phyloP scores from a whole-genome alignment of 1,140 invertebrate species.

The Microplitis demolitor region DNA sequence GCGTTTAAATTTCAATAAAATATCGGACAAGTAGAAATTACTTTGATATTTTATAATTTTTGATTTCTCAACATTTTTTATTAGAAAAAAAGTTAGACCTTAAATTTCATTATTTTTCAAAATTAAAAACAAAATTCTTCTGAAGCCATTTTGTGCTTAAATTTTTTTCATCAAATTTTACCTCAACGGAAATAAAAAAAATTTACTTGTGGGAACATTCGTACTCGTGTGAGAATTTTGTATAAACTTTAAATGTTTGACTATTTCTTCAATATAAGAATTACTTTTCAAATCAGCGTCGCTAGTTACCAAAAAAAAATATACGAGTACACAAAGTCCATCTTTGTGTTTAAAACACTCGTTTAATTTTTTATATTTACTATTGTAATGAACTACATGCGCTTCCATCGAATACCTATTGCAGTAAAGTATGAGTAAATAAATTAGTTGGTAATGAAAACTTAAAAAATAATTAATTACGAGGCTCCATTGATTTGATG shows the following conservation, averaged over 20 bases:
- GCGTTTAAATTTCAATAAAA: too few relatives aligned
- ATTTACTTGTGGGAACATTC: slow-evolving; percentile 48
- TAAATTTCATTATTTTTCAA: too few relatives aligned
- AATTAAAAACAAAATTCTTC: too few relatives aligned
- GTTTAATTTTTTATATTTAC: slow-evolving; percentile 70
- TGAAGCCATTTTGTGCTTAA: too few relatives aligned
- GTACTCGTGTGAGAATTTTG: slow-evolving; percentile 43
- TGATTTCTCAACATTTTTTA: background rate
- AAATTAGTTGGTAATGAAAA: background rate
- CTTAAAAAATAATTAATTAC: slow-evolving; percentile 23
- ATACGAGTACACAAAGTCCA: slow-evolving; percentile 77
- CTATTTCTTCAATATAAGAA: slow-evolving; percentile 53
- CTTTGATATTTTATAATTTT: too few relatives aligned
- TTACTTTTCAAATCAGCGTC: slow-evolving; percentile 5
- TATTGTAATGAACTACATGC: slow-evolving; percentile 80
- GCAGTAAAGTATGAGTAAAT: background rate
- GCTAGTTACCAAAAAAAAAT: slow-evolving; percentile 69
- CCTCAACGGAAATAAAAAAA: too few relatives aligned
- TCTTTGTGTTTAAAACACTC: slow-evolving; percentile 74
- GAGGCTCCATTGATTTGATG: slow-evolving; percentile 73
- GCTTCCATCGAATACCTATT: slow-evolving; percentile 73
- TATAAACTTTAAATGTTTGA: slow-evolving; percentile 52
- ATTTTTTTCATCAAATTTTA: too few relatives aligned
- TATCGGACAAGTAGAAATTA: too few relatives aligned
- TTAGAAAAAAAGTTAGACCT: too few relatives aligned